Percentiles rank a stretch among this genome's conserved stretches.
Conservation (phyloP, 2,888 invertebrate genomes). For the Hylaea fasciaria region DNA sequence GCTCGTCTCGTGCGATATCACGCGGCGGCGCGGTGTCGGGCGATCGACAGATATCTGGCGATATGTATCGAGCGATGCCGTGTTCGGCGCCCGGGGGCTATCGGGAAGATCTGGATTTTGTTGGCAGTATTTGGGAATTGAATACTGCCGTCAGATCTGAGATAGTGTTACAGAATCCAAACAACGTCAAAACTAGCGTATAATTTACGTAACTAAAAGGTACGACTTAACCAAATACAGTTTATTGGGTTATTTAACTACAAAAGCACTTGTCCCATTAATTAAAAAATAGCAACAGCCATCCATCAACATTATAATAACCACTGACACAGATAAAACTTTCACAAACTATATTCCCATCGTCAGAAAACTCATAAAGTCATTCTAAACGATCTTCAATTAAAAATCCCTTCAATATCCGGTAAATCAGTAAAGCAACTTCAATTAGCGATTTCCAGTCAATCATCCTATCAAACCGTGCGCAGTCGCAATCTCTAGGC, state of each 20-base stretch:
- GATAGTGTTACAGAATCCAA: constrained; percentile 13
- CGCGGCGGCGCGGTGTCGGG: constrained; percentile 32
- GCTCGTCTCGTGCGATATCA: constrained; percentile 36
- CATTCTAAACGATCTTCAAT: constrained; percentile 31
- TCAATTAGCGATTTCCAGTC: constrained; percentile 41
- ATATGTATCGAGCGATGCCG: constrained; percentile 38
- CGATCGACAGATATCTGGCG: constrained; percentile 41
- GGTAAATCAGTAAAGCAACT: constrained; percentile 28
- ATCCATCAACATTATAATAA: not conserved
- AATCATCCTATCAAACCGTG: constrained; percentile 47
- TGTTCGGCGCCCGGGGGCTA: constrained; percentile 38
- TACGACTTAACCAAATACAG: too few relatives aligned
- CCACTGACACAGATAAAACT: constrained; percentile 5
- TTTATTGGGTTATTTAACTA: too few relatives aligned
- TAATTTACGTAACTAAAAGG: not conserved
- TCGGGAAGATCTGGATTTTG: constrained; percentile 29
- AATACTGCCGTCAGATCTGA: constrained; percentile 25
- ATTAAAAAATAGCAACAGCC: not conserved
- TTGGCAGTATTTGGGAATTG: constrained; percentile 36
- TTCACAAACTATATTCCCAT: constrained; percentile 34
- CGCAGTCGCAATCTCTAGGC: constrained; percentile 31
- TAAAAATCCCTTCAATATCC: constrained; percentile 35
- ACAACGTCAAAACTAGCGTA: constrained; percentile 1
- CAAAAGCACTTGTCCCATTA: too few relatives aligned
- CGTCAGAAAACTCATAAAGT: constrained; percentile 23